Conservation (phyloP, 2,113 vertebrate species). For the Motacilla alba region DNA sequence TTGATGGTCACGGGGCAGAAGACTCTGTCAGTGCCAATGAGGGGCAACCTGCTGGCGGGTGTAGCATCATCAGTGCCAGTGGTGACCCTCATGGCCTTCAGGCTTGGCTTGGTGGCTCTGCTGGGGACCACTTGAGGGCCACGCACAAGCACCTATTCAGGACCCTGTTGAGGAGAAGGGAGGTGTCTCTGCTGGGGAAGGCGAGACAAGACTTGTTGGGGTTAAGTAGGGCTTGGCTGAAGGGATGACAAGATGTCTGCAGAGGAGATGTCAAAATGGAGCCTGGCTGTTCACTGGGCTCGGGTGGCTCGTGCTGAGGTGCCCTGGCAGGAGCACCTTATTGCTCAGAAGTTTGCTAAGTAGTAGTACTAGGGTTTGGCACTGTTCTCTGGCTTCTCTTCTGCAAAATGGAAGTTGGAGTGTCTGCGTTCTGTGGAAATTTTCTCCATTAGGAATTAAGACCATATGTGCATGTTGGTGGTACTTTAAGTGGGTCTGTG, state of each 20-base stretch:
- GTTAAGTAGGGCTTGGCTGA: conserved; percentile 32
- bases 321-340: background rate
- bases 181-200: background rate
- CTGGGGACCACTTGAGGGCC: background rate
- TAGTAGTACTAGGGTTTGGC: background rate
- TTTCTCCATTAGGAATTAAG: background rate
- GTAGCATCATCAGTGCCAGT: background rate
- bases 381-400: background rate
- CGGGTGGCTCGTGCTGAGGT: rapidly evolving
- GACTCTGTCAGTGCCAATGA: background rate
- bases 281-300: background rate
- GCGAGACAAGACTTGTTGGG: conserved; percentile 31
- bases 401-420: background rate
- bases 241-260: conserved; percentile 50
- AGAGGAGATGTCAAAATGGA: conserved; percentile 43
- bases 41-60: background rate
- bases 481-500: background rate
- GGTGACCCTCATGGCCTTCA: background rate
- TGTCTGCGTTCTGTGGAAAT: background rate
- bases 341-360: background rate
- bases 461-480: background rate
- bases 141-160: background rate
- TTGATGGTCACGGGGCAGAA: background rate
- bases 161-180: background rate
- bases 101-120: background rate